These are phyloP conservation scores for Tragelaphus eurycerus DNA, from an alignment of 2,797 vertebrate genomes.

Conservation along the genomic window DNA sequence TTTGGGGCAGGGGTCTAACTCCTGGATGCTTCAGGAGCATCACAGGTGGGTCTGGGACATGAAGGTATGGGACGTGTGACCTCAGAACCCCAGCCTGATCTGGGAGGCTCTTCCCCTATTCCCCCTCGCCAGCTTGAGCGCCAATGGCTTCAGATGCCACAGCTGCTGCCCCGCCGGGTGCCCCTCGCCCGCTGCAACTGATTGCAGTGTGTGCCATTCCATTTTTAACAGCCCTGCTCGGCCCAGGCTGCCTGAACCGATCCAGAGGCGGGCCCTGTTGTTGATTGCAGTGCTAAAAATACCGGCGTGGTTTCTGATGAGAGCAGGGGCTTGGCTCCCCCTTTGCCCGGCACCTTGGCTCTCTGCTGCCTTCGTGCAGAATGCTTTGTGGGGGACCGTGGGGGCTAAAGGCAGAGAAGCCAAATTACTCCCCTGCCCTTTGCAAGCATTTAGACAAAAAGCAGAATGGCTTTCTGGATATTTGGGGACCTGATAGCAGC, in stretches of 20 bases:
- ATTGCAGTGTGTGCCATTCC: slow-evolving; percentile 39
- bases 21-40: neutral
- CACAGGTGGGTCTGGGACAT: neutral
- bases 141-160: slow-evolving; percentile 30
- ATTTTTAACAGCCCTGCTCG: slow-evolving; percentile 57
- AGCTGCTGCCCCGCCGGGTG: slow-evolving; percentile 60
- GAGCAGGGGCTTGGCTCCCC: slow-evolving; percentile 42
- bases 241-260: slow-evolving; percentile 45
- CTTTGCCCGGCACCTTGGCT: slow-evolving; percentile 38
- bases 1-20: neutral
- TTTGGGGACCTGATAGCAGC: neutral
- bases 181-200: slow-evolving; percentile 32
- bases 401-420: neutral
- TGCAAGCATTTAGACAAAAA: neutral
- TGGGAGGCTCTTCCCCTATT: neutral
- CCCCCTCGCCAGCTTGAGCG: neutral
- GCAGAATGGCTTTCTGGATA: neutral
- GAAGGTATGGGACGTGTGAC: neutral
- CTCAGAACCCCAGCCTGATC: neutral
- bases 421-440: neutral
- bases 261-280: slow-evolving; percentile 67
- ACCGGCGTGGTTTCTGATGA: slow-evolving; percentile 61
- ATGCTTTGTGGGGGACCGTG: neutral
- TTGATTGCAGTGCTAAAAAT: slow-evolving; percentile 78
- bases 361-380: slow-evolving; percentile 37